Evolutionary conservation across 2,888 invertebrate genomes (phyloP).

Genomic region (Tipula unca): DNA sequence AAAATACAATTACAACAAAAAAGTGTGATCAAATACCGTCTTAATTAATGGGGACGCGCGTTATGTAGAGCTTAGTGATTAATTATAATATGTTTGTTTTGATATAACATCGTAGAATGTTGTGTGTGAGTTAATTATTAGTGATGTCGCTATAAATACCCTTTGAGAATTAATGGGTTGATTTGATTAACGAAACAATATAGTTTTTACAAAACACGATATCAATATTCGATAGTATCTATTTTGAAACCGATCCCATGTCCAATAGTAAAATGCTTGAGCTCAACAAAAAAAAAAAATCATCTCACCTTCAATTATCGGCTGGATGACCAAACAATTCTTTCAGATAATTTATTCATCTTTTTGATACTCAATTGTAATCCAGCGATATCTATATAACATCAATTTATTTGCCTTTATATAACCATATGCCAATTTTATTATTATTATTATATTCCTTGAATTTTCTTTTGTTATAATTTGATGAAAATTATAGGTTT

Average conservation of each 20-base stretch:
- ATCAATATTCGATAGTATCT: no score
- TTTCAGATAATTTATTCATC: neutral
- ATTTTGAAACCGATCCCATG: no score
- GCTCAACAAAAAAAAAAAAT: no score
- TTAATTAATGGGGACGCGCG: neutral
- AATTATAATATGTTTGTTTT: neutral
- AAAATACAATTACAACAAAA: neutral
- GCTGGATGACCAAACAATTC: neutral
- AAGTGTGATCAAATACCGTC: constrained; percentile 1
- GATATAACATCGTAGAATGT: neutral
- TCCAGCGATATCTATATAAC: neutral
- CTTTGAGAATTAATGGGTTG: neutral
- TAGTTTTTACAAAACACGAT: no score
- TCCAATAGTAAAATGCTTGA: no score
- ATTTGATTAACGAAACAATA: neutral
- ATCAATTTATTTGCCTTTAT: neutral
- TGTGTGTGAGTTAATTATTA: neutral
- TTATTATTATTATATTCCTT: neutral
- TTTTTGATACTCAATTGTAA: neutral
- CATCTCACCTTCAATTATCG: neutral
- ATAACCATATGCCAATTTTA: neutral
- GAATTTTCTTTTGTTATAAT: neutral
- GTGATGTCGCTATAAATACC: neutral
- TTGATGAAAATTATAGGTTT: constrained; percentile 14
- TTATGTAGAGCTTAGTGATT: neutral